A percentile compares a stretch with the other conserved stretches of the same genome.
Evolutionary conservation across 2,113 vertebrate species (phyloP).

Genomic region (Pachycephala philippinensis): DNA sequence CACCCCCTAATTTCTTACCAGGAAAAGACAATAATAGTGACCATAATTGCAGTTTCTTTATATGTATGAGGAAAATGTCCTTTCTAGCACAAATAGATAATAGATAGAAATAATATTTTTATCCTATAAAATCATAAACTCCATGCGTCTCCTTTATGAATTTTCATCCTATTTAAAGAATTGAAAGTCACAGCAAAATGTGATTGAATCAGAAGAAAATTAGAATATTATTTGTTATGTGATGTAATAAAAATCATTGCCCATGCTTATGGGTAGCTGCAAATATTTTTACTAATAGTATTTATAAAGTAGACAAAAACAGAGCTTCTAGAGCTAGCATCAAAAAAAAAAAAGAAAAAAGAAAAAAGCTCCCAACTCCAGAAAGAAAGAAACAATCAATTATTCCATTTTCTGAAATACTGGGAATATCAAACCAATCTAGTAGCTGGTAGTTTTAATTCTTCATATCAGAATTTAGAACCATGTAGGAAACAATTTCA

Average conservation of each 20-base stretch:
- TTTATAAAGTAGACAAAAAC: neutral
- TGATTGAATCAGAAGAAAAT: neutral
- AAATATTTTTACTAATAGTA: neutral
- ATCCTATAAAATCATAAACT: neutral
- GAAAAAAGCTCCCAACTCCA: neutral
- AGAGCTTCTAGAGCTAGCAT: neutral
- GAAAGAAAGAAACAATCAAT: neutral
- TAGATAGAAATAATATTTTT: neutral
- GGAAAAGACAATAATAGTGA: neutral
- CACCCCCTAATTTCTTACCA: neutral
- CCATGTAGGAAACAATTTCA: neutral
- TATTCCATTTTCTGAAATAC: neutral
- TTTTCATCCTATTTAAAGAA: neutral
- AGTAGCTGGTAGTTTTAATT: neutral
- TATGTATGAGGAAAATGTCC: neutral
- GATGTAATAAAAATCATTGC: neutral
- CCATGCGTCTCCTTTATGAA: neutral
- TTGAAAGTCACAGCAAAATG: neutral
- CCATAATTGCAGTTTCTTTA: neutral
- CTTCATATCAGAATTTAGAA: neutral
- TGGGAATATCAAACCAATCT: neutral
- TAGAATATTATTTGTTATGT: neutral
- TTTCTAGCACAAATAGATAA: neutral
- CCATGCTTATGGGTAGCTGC: neutral
- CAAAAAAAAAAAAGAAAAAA: neutral